Conservation (phyloP, 2,888 invertebrate genomes). For the Phania funesta region DNA sequence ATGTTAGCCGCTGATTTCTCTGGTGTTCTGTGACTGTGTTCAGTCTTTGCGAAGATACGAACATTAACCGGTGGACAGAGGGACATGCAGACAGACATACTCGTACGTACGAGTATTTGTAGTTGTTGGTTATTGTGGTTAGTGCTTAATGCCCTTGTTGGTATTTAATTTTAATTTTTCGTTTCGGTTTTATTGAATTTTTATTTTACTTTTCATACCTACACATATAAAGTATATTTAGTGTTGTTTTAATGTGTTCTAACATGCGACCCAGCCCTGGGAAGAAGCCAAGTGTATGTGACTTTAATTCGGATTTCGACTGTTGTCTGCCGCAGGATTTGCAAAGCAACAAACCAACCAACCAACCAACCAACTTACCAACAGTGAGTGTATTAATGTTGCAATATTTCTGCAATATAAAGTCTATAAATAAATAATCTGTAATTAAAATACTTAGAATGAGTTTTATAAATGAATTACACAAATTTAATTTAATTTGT, state of each 20-base stretch:
- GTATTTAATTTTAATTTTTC: constrained; percentile 66
- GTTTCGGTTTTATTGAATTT: constrained; percentile 68
- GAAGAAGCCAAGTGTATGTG: constrained; percentile 62
- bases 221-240: constrained; percentile 59
- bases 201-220: constrained; percentile 31
- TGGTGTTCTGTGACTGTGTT: constrained; percentile 32
- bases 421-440: constrained; percentile 43
- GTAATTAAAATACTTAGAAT: constrained; percentile 51
- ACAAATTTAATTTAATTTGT: constrained; percentile 47
- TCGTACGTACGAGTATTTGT: constrained; percentile 24
- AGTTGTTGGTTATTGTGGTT: constrained; percentile 53
- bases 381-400: constrained; percentile 8
- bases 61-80: constrained; percentile 20
- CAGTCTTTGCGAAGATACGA: constrained; percentile 36
- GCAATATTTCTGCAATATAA: constrained; percentile 48
- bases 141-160: constrained; percentile 66
- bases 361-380: constrained; percentile 1
- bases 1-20: constrained; percentile 65
- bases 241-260: constrained; percentile 70
- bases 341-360: constrained; percentile 5
- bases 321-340: constrained; percentile 63
- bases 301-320: constrained; percentile 54
- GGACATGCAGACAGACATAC: neutral
- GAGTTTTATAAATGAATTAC: constrained; percentile 51
- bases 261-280: constrained; percentile 69